phyloP scores from a whole-genome alignment of 2,797 vertebrate species.

The Smutsia temminckii region DNA sequence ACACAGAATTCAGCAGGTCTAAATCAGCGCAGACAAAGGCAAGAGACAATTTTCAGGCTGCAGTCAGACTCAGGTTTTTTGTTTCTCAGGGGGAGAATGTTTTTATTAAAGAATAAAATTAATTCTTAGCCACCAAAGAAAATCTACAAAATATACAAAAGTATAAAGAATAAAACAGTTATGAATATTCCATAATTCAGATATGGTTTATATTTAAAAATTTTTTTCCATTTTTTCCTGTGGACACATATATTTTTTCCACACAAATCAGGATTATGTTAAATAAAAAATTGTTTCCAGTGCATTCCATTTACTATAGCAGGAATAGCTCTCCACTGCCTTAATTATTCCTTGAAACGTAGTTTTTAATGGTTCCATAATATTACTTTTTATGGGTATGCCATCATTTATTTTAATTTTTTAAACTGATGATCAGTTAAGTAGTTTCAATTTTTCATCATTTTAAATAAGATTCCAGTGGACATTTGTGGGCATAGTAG shows the following conservation, averaged over 20 bases:
- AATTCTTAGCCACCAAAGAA: constrained; percentile 53
- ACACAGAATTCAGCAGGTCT: constrained; percentile 41
- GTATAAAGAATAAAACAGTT: constrained; percentile 53
- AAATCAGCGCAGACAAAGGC: constrained; percentile 68
- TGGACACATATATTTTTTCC: background rate
- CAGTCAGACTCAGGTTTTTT: constrained; percentile 43
- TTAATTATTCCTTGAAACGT: constrained; percentile 46
- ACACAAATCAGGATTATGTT: constrained; percentile 18
- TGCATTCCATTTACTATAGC: constrained; percentile 1
- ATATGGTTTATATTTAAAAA: constrained; percentile 14
- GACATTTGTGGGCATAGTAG: background rate
- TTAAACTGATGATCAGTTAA: constrained; percentile 7
- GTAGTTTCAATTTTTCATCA: constrained; percentile 6
- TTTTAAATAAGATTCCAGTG: constrained; percentile 36
- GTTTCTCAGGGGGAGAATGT: constrained; percentile 31
- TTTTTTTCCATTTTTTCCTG: background rate
- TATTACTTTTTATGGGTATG: constrained; percentile 11
- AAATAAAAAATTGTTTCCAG: constrained; percentile 16
- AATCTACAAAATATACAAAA: constrained; percentile 57
- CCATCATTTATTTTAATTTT: constrained; percentile 44
- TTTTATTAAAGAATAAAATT: constrained; percentile 52
- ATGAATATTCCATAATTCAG: background rate
- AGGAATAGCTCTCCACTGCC: background rate
- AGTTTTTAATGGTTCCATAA: constrained; percentile 2
- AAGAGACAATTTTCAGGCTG: constrained; percentile 47